phyloP scores from a whole-genome alignment of 2,888 invertebrate genomes.

The Alloscopus bannaensis region DNA sequence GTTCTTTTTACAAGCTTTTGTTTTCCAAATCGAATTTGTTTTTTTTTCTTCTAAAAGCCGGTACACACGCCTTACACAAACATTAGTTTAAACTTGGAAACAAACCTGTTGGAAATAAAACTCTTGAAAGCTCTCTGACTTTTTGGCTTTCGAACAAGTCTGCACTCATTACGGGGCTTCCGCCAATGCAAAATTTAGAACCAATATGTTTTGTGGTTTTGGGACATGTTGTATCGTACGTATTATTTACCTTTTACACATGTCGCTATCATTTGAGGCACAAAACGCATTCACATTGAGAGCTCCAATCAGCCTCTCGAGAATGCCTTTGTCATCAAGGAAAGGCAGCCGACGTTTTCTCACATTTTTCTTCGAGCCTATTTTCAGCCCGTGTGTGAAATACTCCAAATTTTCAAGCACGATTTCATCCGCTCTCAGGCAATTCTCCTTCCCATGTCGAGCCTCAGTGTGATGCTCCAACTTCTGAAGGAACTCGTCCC shows the following conservation, averaged over 20 bases:
- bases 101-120: too few species aligned
- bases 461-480: constrained; percentile 63
- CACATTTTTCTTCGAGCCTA: constrained; percentile 35
- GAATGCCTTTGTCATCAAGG: constrained; percentile 17
- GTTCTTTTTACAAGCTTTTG: too few species aligned
- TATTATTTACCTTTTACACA: constrained; percentile 45
- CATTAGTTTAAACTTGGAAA: too few species aligned
- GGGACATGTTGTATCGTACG: too few species aligned
- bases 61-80: too few species aligned
- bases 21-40: too few species aligned
- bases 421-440: constrained; percentile 59
- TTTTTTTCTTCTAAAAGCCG: too few species aligned
- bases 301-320: constrained; percentile 46
- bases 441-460: constrained; percentile 44
- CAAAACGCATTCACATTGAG: constrained; percentile 65
- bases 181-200: too few species aligned
- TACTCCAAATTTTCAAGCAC: constrained; percentile 57
- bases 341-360: constrained; percentile 39
- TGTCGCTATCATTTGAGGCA: constrained; percentile 47
- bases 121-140: too few species aligned
- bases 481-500: constrained; percentile 53
- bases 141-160: too few species aligned
- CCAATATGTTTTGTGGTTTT: too few species aligned
- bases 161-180: too few species aligned
- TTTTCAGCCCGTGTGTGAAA: constrained; percentile 35